Evolutionary conservation across 2,797 vertebrate species (phyloP).

Genomic region (Pelodytes ibericus): DNA sequence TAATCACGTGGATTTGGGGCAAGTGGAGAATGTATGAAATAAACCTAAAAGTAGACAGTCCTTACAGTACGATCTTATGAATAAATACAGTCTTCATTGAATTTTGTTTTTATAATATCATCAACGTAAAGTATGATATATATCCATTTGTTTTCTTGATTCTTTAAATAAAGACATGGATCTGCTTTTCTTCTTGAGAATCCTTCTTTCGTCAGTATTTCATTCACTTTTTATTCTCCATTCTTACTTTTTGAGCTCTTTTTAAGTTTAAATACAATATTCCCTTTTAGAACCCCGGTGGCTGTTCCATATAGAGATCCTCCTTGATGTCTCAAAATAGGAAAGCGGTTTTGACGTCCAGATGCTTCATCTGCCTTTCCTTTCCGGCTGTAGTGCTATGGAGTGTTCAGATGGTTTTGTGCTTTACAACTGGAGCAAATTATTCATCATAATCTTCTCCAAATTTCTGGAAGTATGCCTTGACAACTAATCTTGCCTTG

Average conservation of each 20-base stretch:
- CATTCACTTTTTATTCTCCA: conserved; percentile 2
- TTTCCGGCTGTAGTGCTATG: not conserved
- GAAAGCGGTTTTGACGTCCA: not conserved
- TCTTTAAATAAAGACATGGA: not conserved
- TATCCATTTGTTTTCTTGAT: not conserved
- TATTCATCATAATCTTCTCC: too few species aligned
- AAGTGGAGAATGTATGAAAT: too few species aligned
- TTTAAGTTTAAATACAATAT: not conserved
- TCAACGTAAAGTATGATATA: not conserved
- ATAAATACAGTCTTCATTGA: too few species aligned
- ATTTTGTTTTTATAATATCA: too few species aligned
- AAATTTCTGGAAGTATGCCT: too few species aligned
- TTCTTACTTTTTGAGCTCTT: not conserved
- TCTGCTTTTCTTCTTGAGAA: conserved; percentile 11
- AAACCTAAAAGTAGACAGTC: too few species aligned
- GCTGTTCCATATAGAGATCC: not conserved
- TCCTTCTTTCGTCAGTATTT: not conserved
- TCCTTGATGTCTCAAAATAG: not conserved
- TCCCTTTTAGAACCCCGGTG: not conserved
- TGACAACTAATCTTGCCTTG: too few species aligned
- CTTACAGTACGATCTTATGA: too few species aligned
- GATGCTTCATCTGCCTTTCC: not conserved
- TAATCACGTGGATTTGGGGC: too few species aligned
- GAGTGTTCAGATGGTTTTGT: too few species aligned
- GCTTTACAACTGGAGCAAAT: too few species aligned